Evolutionary conservation across 2,888 invertebrate species (phyloP).

Genomic region (Crioceris asparagi): DNA sequence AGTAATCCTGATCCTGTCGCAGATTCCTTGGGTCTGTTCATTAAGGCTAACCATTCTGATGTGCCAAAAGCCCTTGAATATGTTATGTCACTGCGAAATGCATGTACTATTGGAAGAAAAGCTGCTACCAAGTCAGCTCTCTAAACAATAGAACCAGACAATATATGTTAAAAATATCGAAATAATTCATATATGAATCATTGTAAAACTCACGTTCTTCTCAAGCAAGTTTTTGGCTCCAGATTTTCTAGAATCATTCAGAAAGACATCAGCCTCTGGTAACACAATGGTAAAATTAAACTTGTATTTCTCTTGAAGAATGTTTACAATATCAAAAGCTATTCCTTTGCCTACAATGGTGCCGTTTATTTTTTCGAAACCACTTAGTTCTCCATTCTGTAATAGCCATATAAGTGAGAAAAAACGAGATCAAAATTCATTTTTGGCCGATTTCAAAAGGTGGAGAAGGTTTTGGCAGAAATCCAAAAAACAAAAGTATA

Average conservation of each 20-base stretch:
- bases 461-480: no score
- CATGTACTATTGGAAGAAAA: slow-evolving; percentile 55
- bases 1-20: slow-evolving; percentile 73
- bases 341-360: slow-evolving; percentile 54
- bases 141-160: slow-evolving; percentile 37
- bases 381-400: slow-evolving; percentile 55
- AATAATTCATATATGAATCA: no score
- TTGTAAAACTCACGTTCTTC: slow-evolving; percentile 20
- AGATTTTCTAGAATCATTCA: slow-evolving; percentile 45
- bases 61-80: slow-evolving; percentile 61
- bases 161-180: not conserved
- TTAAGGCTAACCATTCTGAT: slow-evolving; percentile 67
- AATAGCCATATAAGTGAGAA: slow-evolving; percentile 18
- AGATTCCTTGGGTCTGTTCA: slow-evolving; percentile 70
- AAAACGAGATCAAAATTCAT: slow-evolving; percentile 2
- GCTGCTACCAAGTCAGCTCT: slow-evolving; percentile 69
- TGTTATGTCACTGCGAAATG: slow-evolving; percentile 43
- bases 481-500: no score
- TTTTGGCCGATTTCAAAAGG: no score
- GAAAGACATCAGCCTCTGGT: slow-evolving; percentile 45
- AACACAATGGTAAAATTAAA: slow-evolving; percentile 62
- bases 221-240: slow-evolving; percentile 56
- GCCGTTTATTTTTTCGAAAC: slow-evolving; percentile 43
- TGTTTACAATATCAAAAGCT: slow-evolving; percentile 59
- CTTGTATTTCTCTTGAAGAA: slow-evolving; percentile 56